Percentiles rank a stretch among this genome's conserved stretches.
Conservation (phyloP, 2,888 invertebrate species). For the Rhaphigaster nebulosa region DNA sequence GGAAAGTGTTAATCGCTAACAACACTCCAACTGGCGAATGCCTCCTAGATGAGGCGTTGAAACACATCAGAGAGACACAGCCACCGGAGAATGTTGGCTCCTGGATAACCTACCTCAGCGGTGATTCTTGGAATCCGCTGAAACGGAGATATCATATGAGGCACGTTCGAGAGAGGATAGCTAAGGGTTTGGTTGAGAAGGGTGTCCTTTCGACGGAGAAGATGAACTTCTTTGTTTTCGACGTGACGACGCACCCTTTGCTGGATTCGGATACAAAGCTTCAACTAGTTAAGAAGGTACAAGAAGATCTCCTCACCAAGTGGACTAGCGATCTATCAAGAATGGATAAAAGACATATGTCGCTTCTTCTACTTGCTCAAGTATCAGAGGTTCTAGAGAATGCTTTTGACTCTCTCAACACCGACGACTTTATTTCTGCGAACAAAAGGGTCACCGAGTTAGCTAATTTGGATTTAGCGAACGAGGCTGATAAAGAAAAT, state of each 20-base stretch:
- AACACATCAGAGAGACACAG: slow-evolving; percentile 98
- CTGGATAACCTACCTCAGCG: slow-evolving; percentile 99
- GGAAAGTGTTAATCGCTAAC: slow-evolving; percentile 84
- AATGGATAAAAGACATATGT: slow-evolving; percentile 94
- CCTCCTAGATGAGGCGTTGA: slow-evolving; percentile 91
- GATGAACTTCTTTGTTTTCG: slow-evolving; percentile 98
- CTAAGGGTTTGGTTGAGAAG: slow-evolving; percentile 99
- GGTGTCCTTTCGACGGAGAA: slow-evolving; percentile 99
- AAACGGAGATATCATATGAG: slow-evolving; percentile 97
- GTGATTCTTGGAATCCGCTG: slow-evolving; percentile 99
- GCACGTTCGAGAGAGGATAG: slow-evolving; percentile 97
- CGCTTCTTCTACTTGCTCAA: slow-evolving; percentile 94
- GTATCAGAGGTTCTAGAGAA: slow-evolving; percentile 99
- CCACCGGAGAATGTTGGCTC: slow-evolving; percentile 97
- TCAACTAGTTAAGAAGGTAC: slow-evolving; percentile 96
- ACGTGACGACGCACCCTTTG: slow-evolving; percentile 99
- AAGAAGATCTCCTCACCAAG: slow-evolving; percentile 94
- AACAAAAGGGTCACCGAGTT: slow-evolving; percentile 96
- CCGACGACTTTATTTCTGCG: slow-evolving; percentile 97
- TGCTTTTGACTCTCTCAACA: slow-evolving; percentile 96
- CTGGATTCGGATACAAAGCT: slow-evolving; percentile 95
- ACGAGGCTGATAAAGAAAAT: slow-evolving; percentile 87
- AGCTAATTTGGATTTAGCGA: slow-evolving; percentile 95
- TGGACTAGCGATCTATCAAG: slow-evolving; percentile 98
- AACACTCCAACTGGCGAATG: slow-evolving; percentile 98